These are phyloP conservation scores for Sebastes aleutianus DNA, from an alignment of 2,797 vertebrate genomes.

Conservation along the genomic window DNA sequence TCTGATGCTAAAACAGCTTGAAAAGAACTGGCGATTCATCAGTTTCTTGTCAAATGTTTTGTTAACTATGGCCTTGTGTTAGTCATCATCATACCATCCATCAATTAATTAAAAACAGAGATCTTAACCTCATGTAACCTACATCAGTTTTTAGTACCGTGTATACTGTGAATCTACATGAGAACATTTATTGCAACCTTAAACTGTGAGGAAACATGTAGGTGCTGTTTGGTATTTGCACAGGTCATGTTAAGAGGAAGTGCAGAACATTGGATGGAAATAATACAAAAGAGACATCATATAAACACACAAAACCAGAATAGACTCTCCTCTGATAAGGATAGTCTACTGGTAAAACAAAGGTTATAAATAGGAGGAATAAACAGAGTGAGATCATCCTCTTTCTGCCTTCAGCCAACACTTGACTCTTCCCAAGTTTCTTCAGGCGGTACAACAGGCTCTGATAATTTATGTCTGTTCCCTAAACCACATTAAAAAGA, in stretches of 20 bases:
- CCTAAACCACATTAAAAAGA: neutral
- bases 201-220: neutral
- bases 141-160: neutral
- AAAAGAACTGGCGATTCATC: slow-evolving; percentile 33
- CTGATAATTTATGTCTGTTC: neutral
- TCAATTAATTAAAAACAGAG: neutral
- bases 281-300: slow-evolving; percentile 20
- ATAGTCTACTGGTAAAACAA: slow-evolving; percentile 40
- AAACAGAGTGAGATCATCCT: slow-evolving; percentile 14
- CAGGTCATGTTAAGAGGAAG: slow-evolving; percentile 24
- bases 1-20: slow-evolving; percentile 22
- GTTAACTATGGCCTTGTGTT: neutral
- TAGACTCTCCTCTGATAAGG: slow-evolving; percentile 33
- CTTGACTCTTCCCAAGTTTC: neutral
- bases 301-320: slow-evolving; percentile 47
- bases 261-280: neutral
- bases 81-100: neutral
- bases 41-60: slow-evolving; percentile 34
- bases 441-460: neutral
- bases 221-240: slow-evolving; percentile 1
- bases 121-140: neutral
- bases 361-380: slow-evolving; percentile 33
- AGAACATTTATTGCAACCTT: neutral
- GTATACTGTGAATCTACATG: neutral
- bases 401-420: neutral